Conservation (phyloP, 1,140 invertebrate species). For the Amyelois transitella region DNA sequence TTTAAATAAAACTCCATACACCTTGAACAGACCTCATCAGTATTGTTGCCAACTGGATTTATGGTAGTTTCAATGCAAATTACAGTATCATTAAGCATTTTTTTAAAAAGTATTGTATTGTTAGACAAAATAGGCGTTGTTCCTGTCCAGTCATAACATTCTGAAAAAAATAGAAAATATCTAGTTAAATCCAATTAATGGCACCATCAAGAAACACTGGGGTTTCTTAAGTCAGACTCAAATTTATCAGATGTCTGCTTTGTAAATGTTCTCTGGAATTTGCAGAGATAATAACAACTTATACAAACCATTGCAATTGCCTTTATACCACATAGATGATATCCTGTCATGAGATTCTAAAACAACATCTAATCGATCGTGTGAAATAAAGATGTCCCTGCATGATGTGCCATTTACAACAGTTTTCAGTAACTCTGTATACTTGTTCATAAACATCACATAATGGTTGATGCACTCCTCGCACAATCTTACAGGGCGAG, state of each 20-base stretch:
- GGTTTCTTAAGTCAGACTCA: too few species aligned
- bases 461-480: conserved; percentile 72
- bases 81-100: conserved; percentile 62
- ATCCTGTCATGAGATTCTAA: conserved; percentile 69
- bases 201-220: too few species aligned
- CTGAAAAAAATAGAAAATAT: conserved; percentile 50
- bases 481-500: conserved; percentile 74
- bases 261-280: too few species aligned
- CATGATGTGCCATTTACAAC: conserved; percentile 70
- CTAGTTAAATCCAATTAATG: too few species aligned
- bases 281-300: conserved; percentile 7
- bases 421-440: conserved; percentile 63
- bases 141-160: conserved; percentile 70
- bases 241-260: too few species aligned
- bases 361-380: conserved; percentile 74
- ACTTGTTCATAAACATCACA: conserved; percentile 64
- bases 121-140: conserved; percentile 56
- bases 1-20: conserved; percentile 72
- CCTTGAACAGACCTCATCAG: conserved; percentile 62
- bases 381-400: conserved; percentile 69
- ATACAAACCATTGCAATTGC: conserved; percentile 74
- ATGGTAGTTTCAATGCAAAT: conserved; percentile 60
- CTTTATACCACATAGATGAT: conserved; percentile 71
- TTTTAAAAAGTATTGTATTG: conserved; percentile 64
- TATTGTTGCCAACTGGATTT: conserved; percentile 36